A percentile compares a stretch with the other conserved stretches of the same genome.
Evolutionary conservation across 2,888 invertebrate species (phyloP).

Genomic region (Serripes groenlandicus): DNA sequence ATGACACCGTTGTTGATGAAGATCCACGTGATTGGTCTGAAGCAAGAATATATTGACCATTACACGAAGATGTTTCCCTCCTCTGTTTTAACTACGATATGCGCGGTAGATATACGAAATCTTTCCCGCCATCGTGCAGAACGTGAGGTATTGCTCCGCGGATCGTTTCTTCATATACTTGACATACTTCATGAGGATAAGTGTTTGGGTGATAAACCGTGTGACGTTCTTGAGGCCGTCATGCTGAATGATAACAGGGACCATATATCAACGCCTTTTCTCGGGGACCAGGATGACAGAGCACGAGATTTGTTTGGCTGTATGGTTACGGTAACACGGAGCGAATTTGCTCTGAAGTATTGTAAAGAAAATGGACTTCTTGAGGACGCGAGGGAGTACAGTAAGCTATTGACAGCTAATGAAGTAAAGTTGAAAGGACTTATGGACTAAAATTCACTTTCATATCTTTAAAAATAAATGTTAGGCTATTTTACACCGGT

Average conservation of each 20-base stretch:
- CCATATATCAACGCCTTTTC: conserved; percentile 63
- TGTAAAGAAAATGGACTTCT: conserved; percentile 44
- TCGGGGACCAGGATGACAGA: conserved; percentile 58
- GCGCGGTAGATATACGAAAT: conserved; percentile 68
- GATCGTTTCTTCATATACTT: conserved; percentile 66
- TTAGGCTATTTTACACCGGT: too few species aligned
- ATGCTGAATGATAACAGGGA: conserved; percentile 72
- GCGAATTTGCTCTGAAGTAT: conserved; percentile 60
- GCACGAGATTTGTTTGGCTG: conserved; percentile 68
- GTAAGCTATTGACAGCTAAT: conserved; percentile 33
- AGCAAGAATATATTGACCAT: conserved; percentile 58
- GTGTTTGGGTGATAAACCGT: conserved; percentile 31
- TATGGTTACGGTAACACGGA: conserved; percentile 72
- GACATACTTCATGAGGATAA: conserved; percentile 51
- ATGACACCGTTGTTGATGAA: conserved; percentile 57
- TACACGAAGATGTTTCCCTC: conserved; percentile 64
- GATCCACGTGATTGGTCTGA: conserved; percentile 69
- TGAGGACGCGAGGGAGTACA: conserved; percentile 54
- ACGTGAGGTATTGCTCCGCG: conserved; percentile 71
- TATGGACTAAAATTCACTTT: conserved; percentile 33
- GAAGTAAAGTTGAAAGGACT: conserved; percentile 33
- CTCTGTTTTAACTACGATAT: conserved; percentile 68
- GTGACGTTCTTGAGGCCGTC: conserved; percentile 62
- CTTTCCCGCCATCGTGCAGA: conserved; percentile 61
- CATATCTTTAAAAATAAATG: too few species aligned